Conservation (phyloP, 2,888 invertebrate genomes). For the Hipparchia sbordonii region DNA sequence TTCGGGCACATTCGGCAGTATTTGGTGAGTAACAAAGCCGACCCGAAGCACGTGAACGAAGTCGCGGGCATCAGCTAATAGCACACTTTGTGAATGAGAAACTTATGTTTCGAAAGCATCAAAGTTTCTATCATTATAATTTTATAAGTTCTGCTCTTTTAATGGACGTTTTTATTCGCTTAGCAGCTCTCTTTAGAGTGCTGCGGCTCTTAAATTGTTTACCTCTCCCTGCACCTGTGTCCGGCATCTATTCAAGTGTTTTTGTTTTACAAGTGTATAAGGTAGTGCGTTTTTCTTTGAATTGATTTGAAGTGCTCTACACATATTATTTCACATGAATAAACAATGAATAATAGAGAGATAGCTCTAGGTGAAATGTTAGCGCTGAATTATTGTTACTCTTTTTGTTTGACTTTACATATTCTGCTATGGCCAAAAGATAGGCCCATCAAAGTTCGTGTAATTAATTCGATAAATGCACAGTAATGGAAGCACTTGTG, state of each 20-base stretch:
- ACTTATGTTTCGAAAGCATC: neutral
- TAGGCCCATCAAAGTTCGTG: slow-evolving; percentile 35
- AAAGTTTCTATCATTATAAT: slow-evolving; percentile 7
- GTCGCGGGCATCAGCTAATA: no score
- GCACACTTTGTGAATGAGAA: neutral
- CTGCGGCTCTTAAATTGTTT: neutral
- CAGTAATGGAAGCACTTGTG: slow-evolving; percentile 34
- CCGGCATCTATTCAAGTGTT: neutral
- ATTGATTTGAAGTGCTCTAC: neutral
- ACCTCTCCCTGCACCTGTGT: slow-evolving; percentile 1
- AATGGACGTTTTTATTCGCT: slow-evolving; percentile 5
- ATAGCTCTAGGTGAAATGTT: neutral
- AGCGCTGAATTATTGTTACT: neutral
- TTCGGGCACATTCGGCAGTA: no score
- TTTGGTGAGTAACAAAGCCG: no score
- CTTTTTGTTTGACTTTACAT: neutral
- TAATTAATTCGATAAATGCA: slow-evolving; percentile 30
- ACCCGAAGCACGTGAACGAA: no score
- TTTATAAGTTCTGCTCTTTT: neutral
- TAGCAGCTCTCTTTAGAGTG: neutral
- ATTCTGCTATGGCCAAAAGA: neutral
- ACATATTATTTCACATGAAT: slow-evolving; percentile 1
- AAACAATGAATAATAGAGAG: neutral
- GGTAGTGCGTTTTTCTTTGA: slow-evolving; percentile 3
- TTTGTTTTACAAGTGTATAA: neutral